Base-by-base conservation (phyloP, 2,797 vertebrate species). In the Nannoperca obscura region DNA sequence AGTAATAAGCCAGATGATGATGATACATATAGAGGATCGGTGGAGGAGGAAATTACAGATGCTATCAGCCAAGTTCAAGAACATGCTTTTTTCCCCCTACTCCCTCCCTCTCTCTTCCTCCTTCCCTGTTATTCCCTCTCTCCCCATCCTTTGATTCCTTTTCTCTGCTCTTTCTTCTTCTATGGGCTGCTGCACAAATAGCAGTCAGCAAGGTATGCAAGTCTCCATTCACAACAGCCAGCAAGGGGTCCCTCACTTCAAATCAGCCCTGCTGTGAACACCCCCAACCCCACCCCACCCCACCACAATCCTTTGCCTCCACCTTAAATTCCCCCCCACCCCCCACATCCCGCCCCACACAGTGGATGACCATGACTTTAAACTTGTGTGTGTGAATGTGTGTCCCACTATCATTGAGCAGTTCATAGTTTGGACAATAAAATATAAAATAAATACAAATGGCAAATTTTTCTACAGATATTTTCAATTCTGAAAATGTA, bases 211-310 rank as follows among this genome's bases (percentile, higher is more conserved):
- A 94, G 91, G 92, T 94, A 93, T 93, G 91, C 82, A 15, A 71
- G 86, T 71, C 77, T 80, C 87, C 85, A 92, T 95, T 94, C 91
- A 95, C 78, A 65, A 76, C 82, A 42, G 63, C 59, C 87, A 27
- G 86, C 88, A 88, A 92, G 94, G 86, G 91, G 91, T 94, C 89
- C 74, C 78, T 86, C 83, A 88, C 91, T 92, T 93, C 87, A 92
- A 89, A 87, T 86, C 34, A 36, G 52, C 72, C 82, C 65, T 12
- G 71, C 88, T 87, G 85, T 27, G 24, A 27, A 27, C 62, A 10
- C n/a, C 71, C 62, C 81, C 32, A 32, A 4, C 75, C 49, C 32
- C 59, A 27, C 79, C 77, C 78, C 80, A 53, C 57, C 64, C 4
- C 1, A 36, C 63, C 77, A 70, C 74, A 52, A 6, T 49, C 40